Percentiles rank a stretch among this genome's conserved stretches.
These are phyloP conservation scores for Bombyx mandarina DNA, from an alignment of 1,140 invertebrate species.

Conservation along the genomic window DNA sequence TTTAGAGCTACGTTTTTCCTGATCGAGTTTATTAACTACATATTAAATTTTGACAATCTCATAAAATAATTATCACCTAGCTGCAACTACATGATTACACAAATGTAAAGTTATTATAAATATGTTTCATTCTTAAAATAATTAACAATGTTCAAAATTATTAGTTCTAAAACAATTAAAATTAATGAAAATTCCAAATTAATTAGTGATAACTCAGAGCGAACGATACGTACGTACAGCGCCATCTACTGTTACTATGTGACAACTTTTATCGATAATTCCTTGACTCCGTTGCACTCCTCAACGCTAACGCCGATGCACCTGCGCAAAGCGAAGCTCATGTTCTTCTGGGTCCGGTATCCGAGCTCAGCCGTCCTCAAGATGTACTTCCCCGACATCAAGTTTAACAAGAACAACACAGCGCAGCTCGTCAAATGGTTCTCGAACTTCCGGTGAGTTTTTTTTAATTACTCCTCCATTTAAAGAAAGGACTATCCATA, in stretches of 20 bases:
- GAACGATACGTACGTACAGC: too few relatives aligned
- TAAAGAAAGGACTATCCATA: background rate
- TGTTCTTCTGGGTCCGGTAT: slow-evolving; percentile 99
- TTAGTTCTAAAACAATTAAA: too few relatives aligned
- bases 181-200: too few relatives aligned
- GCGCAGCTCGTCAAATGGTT: slow-evolving; percentile 99
- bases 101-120: too few relatives aligned
- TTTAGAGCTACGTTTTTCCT: background rate
- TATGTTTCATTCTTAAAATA: too few relatives aligned
- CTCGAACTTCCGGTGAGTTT: slow-evolving; percentile 96
- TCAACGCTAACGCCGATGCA: slow-evolving; percentile 99
- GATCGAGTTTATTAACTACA: background rate
- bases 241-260: background rate
- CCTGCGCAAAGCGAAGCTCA: slow-evolving; percentile 99
- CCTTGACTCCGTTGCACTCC: slow-evolving; percentile 89
- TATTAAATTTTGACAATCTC: too few relatives aligned
- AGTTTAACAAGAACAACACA: slow-evolving; percentile 99
- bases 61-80: too few relatives aligned
- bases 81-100: too few relatives aligned
- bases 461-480: background rate
- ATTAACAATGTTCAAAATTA: too few relatives aligned
- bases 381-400: slow-evolving; percentile 99
- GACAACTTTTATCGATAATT: slow-evolving; percentile 26
- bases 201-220: too few relatives aligned
- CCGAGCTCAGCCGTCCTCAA: slow-evolving; percentile 98